Evolutionary conservation across 2,113 vertebrate species (phyloP).

Genomic region (Thalassoma bifasciatum): DNA sequence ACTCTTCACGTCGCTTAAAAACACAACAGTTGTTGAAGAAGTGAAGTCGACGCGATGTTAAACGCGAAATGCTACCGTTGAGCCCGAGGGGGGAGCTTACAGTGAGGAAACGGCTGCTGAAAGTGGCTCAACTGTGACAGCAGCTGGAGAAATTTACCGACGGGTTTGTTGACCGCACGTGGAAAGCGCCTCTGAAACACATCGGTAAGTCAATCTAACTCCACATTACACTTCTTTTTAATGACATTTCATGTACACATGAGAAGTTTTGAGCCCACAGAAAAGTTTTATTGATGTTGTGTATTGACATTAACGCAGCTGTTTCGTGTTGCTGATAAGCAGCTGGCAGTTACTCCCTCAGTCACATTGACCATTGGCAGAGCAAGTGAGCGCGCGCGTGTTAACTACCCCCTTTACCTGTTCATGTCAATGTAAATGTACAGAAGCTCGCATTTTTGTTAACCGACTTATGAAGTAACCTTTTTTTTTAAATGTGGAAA

Average conservation of each 20-base stretch:
- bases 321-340: neutral
- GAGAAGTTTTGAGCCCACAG: neutral
- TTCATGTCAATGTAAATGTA: neutral
- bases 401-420: neutral
- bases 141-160: constrained; percentile 30
- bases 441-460: neutral
- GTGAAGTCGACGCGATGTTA: constrained; percentile 37
- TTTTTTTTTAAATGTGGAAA: neutral
- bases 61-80: constrained; percentile 49
- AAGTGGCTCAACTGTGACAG: constrained; percentile 51
- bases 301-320: neutral
- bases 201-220: constrained; percentile 52
- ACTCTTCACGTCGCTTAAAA: constrained; percentile 6
- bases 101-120: constrained; percentile 21
- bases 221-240: neutral
- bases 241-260: neutral
- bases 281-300: constrained; percentile 23
- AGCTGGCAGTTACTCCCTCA: constrained; percentile 24
- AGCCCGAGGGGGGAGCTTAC: constrained; percentile 12
- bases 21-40: constrained; percentile 4
- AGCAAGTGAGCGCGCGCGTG: constrained; percentile 14
- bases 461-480: neutral
- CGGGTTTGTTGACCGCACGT: constrained; percentile 57
- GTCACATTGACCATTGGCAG: neutral
- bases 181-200: constrained; percentile 39